Conservation (phyloP, 2,113 vertebrate genomes). For the Phaetusa simplex region DNA sequence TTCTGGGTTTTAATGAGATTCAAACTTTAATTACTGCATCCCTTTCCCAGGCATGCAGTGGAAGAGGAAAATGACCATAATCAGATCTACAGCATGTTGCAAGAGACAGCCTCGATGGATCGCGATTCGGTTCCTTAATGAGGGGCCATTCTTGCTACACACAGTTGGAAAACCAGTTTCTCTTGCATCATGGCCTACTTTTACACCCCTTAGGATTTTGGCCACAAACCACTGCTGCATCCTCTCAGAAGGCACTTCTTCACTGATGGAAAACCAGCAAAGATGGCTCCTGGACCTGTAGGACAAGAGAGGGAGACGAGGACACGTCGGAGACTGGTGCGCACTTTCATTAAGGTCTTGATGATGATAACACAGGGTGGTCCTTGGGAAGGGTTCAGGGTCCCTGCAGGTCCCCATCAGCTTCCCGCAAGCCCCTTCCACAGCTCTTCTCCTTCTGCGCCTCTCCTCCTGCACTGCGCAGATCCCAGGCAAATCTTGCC, state of each 20-base stretch:
- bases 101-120: neutral
- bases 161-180: conserved; percentile 6
- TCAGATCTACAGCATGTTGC: conserved; percentile 28
- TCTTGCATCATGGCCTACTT: neutral
- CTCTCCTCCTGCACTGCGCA: neutral
- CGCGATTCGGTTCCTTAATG: neutral
- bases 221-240: neutral
- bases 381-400: neutral
- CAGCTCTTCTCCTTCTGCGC: neutral
- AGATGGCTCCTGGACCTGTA: neutral
- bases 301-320: neutral
- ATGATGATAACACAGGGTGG: neutral
- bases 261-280: neutral
- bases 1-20: conserved; percentile 63
- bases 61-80: conserved; percentile 57
- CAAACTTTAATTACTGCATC: conserved; percentile 58
- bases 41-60: conserved; percentile 55
- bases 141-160: conserved; percentile 22
- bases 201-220: neutral
- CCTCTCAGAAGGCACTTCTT: neutral
- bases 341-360: neutral
- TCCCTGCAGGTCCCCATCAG: neutral
- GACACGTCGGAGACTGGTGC: fast-evolving
- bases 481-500: neutral
- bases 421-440: neutral